A percentile compares a stretch with the other conserved stretches of the same genome.
Evolutionary conservation across 2,113 vertebrate genomes (phyloP).

Genomic region (Passer domesticus): DNA sequence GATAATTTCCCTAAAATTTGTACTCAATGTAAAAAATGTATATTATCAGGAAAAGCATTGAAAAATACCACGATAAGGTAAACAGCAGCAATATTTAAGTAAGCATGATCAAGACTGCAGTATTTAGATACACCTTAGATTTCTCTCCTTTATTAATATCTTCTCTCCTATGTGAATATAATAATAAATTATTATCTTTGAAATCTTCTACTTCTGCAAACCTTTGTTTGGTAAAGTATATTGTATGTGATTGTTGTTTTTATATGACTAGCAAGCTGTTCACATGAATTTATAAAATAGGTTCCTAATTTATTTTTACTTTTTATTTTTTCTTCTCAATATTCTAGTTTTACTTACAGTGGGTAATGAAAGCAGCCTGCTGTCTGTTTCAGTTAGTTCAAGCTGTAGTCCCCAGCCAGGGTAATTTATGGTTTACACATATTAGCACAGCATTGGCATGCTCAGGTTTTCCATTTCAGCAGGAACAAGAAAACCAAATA

Average conservation of each 20-base stretch:
- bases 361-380: background rate
- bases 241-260: background rate
- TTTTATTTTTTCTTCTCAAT: slow-evolving; percentile 10
- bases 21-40: background rate
- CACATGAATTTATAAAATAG: background rate
- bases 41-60: background rate
- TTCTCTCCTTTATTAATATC: background rate
- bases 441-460: background rate
- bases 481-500: slow-evolving; percentile 7
- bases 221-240: background rate
- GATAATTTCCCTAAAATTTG: background rate
- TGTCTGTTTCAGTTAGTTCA: background rate
- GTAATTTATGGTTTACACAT: background rate
- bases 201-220: background rate
- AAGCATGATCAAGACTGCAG: background rate
- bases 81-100: background rate
- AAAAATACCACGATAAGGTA: background rate
- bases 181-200: background rate
- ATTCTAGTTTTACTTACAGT: background rate
- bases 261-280: background rate
- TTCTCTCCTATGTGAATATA: background rate
- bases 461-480: slow-evolving; percentile 2
- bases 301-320: background rate
- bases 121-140: background rate
- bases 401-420: background rate